Evolutionary conservation across 1,140 invertebrate genomes (phyloP), one percentile per base, ranked within the genome.

Genomic region (Drosophila carrolli): DNA sequence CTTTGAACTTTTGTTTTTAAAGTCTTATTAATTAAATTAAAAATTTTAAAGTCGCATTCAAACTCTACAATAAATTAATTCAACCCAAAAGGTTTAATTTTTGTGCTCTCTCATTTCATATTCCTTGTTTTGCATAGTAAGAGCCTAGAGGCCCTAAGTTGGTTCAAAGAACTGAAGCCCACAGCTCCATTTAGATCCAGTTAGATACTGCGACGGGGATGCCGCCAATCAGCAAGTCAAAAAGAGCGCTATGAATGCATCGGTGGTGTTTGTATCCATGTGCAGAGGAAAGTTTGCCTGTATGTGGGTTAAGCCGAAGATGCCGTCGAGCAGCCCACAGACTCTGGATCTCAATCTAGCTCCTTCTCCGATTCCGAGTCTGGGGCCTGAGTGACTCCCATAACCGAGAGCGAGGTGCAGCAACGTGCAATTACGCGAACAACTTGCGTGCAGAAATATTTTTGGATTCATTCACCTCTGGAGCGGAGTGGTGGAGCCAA

Each of bases 361-460:
- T 70, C 71, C 44, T 37, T 29, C 63, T 66, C 63, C 46, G 54
- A 55, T 48, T 66, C 23, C 23, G 14, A 41, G 59, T 62, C 53
- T 59, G 60, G 16, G 10, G 29, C 27, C 29, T 47, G 51, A 50
- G 60, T 68, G 65, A 67, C 43, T 63, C 63, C 63, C 50, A 70
- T 67, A 76, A 58, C 41, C 59, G 46, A 58, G 56, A 57, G 32
- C 55, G 35, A 78, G 57, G 68, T 63, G 68, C 57, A 70, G 78
- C 78, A 81, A 81, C 61, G 75, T 67, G 79, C 80, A 82, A 82
- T 82, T 82, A 82, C 80, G 75, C 63, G 80, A 75, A 66, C 80
- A 82, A 78, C 62, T 75, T 75, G 80, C 80, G 80, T 84, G 80
- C 74, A 72, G 71, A 84, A 78, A 83, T 83, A 83, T 83, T 83